Percentiles rank a stretch among this genome's conserved stretches.
phyloP scores from a whole-genome alignment of 2,888 invertebrate species.

The Sthenelais limicola region DNA sequence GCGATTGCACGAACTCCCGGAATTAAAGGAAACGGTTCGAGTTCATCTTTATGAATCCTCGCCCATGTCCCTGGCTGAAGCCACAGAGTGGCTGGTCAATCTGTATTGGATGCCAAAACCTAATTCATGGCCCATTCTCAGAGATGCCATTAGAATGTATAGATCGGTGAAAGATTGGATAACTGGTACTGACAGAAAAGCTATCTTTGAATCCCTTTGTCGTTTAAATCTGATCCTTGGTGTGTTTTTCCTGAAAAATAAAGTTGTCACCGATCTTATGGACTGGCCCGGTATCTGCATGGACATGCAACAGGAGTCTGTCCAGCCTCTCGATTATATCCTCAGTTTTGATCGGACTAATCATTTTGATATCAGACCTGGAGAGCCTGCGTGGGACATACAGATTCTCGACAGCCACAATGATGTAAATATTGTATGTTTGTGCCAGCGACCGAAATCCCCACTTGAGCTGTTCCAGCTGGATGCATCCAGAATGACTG shows the following conservation, averaged over 20 bases:
- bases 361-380: not conserved
- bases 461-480: slow-evolving; percentile 15
- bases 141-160: not conserved
- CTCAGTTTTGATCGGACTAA: slow-evolving; percentile 1
- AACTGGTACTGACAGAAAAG: slow-evolving; percentile 20
- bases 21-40: slow-evolving; percentile 15
- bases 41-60: slow-evolving; percentile 16
- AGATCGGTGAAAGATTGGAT: slow-evolving; percentile 27
- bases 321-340: slow-evolving; percentile 19
- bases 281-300: slow-evolving; percentile 26
- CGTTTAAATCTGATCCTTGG: slow-evolving; percentile 31
- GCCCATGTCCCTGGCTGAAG: slow-evolving; percentile 13
- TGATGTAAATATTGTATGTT: not conserved
- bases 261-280: slow-evolving; percentile 9
- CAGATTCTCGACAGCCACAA: not conserved
- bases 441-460: slow-evolving; percentile 10
- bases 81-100: slow-evolving; percentile 24
- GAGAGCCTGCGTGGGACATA: not conserved
- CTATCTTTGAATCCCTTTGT: slow-evolving; percentile 25
- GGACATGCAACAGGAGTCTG: not conserved
- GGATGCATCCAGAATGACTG: not conserved
- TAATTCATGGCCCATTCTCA: slow-evolving; percentile 1
- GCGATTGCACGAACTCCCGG: slow-evolving; percentile 17
- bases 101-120: slow-evolving; percentile 19
- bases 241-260: slow-evolving; percentile 30